phyloP scores from a whole-genome alignment of 2,113 vertebrate genomes.

The Callorhinus ursinus region DNA sequence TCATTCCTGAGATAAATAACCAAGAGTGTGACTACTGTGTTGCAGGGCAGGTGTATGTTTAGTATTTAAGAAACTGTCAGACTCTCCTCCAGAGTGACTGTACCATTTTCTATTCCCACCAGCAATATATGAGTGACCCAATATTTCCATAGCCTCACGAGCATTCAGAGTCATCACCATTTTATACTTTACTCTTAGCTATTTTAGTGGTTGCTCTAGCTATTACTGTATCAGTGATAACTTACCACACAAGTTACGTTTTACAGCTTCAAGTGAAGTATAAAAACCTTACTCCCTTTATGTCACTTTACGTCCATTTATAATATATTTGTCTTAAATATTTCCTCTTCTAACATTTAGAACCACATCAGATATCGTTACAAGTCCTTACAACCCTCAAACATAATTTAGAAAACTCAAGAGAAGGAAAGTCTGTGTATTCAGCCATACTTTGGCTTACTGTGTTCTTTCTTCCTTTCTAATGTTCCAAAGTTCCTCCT shows the following conservation, averaged over 20 bases:
- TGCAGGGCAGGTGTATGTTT: fast-evolving
- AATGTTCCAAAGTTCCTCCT: background rate
- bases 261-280: background rate
- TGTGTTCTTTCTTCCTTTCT: background rate
- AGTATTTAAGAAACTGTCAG: background rate
- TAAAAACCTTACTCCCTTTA: background rate
- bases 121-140: background rate
- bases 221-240: background rate
- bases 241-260: background rate
- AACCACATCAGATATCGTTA: background rate
- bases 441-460: background rate
- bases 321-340: background rate
- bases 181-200: background rate
- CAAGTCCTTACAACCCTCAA: background rate
- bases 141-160: background rate
- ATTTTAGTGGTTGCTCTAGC: background rate
- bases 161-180: background rate
- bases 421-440: background rate
- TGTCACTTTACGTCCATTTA: background rate
- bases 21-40: no score
- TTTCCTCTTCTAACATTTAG: background rate
- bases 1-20: background rate
- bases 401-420: background rate
- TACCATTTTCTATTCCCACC: background rate
- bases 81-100: background rate